Conservation (phyloP, 2,888 invertebrate genomes). For the Ernsta delagoae region DNA sequence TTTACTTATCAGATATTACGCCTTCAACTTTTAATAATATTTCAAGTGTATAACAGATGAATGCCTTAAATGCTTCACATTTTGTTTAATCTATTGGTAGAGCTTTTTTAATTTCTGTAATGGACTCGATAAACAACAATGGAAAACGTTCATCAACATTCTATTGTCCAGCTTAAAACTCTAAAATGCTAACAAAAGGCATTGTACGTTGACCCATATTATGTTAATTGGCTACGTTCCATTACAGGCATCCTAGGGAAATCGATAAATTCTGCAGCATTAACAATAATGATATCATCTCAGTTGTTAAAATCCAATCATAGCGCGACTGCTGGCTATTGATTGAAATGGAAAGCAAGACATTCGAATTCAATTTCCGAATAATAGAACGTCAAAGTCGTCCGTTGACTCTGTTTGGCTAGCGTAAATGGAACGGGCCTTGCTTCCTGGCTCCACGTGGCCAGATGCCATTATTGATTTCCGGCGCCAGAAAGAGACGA, state of each 20-base stretch:
- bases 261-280: slow-evolving; percentile 16
- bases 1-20: not conserved
- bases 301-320: slow-evolving; percentile 13
- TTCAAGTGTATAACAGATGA: not conserved
- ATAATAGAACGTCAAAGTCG: slow-evolving; percentile 59
- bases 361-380: slow-evolving; percentile 62
- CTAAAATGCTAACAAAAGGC: slow-evolving; percentile 21
- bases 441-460: slow-evolving; percentile 80
- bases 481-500: slow-evolving; percentile 76
- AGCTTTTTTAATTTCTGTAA: slow-evolving; percentile 1
- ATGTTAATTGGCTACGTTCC: slow-evolving; percentile 24
- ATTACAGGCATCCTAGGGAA: slow-evolving; percentile 10
- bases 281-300: not conserved
- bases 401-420: slow-evolving; percentile 61
- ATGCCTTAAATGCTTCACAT: not conserved
- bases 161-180: slow-evolving; percentile 12
- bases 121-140: not conserved
- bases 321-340: slow-evolving; percentile 8
- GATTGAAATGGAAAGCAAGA: slow-evolving; percentile 42
- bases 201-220: slow-evolving; percentile 24
- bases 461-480: slow-evolving; percentile 83
- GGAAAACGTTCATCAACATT: slow-evolving; percentile 3
- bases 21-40: not conserved
- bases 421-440: slow-evolving; percentile 75
- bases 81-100: not conserved